Evolutionary conservation across 37 sponge, comb jelly and placozoan species (phyloP).

Genomic region (Haliclona indistincta): DNA sequence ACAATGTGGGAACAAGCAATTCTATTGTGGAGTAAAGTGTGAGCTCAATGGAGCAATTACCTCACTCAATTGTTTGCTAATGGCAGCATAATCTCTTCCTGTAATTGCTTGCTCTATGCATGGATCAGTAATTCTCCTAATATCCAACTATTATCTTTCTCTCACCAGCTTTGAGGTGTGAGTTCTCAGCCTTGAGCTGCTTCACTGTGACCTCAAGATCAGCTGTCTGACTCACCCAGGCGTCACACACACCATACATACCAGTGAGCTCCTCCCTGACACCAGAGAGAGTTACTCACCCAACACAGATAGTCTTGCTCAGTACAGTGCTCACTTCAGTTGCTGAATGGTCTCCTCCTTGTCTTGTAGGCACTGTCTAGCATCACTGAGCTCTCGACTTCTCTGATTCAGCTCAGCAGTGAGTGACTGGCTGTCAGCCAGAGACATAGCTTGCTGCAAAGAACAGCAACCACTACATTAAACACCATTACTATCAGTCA

Average conservation of each 20-base stretch:
- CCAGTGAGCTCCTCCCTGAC: background rate
- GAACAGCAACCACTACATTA: background rate
- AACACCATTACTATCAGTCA: background rate
- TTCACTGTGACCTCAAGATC: background rate
- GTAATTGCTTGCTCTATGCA: background rate
- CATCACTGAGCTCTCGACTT: slow-evolving; percentile 10
- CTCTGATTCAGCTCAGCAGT: slow-evolving; percentile 2
- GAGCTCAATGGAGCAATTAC: no score
- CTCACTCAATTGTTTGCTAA: background rate
- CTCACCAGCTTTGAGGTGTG: slow-evolving; percentile 1
- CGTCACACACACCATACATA: background rate
- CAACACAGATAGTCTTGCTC: background rate
- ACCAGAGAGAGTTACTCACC: background rate
- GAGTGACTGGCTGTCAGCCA: background rate
- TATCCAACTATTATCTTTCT: no score
- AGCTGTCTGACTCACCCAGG: slow-evolving; percentile 17
- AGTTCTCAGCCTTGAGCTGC: slow-evolving; percentile 14
- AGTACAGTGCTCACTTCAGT: slow-evolving; percentile 13
- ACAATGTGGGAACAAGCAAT: no score
- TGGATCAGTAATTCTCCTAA: background rate
- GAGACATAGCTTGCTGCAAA: background rate
- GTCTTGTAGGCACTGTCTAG: background rate
- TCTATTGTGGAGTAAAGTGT: no score
- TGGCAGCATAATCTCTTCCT: background rate
- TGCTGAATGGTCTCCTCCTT: slow-evolving; percentile 5